Base-by-base conservation (phyloP, 2,113 vertebrate species). In the Rhinopomastus cyanomelas region DNA sequence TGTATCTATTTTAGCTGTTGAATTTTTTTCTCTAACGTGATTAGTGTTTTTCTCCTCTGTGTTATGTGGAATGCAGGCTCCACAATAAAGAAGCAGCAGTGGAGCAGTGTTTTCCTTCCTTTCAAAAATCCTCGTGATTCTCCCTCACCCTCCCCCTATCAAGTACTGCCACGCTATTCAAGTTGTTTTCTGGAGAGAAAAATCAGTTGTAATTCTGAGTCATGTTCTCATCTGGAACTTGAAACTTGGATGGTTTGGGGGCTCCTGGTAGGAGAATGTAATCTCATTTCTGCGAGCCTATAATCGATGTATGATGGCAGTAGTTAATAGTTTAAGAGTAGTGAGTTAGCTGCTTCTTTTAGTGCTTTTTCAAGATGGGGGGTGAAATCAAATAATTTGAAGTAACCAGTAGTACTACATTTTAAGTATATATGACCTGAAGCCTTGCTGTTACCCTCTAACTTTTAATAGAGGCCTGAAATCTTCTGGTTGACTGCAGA, bases 91-190 rank as follows among this genome's bases (percentile, higher is more conserved):
- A 51, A 72, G 22, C 20, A 39, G 36, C 69, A 77, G 42, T 42
- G 30, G 29, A 90, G 32, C 71, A 68, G 17, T 81, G 61, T 90
- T 91, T 84, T 88, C 32, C 17, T 87, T 69, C 23, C 72, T 80
- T 86, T 61, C 30, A 86, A 12, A 82, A 71, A 29, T 53, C 59
- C 89, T 90, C 5, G 20, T 96, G 90, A 92, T 88, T 90, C 42
- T 93, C 23, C 10, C 15, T 20, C 39, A 59, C 17, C 23, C 53
- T 46, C 85, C 27, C 30, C 55, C 11, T 79, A 83, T 46, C 62
- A 75, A 87, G 51, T 81, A 87, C 88, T 93, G 92, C 92, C 91
- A 91, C 88, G 16, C 30, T 84, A 32, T 65, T 88, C 53, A 26
- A 78, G 49, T 84, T 27, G n/a, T n/a, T 67, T 65, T 84, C 83